A percentile compares a stretch with the other conserved stretches of the same genome.
phyloP scores from a whole-genome alignment of 2,888 invertebrate species.

The Cantharis rufa region DNA sequence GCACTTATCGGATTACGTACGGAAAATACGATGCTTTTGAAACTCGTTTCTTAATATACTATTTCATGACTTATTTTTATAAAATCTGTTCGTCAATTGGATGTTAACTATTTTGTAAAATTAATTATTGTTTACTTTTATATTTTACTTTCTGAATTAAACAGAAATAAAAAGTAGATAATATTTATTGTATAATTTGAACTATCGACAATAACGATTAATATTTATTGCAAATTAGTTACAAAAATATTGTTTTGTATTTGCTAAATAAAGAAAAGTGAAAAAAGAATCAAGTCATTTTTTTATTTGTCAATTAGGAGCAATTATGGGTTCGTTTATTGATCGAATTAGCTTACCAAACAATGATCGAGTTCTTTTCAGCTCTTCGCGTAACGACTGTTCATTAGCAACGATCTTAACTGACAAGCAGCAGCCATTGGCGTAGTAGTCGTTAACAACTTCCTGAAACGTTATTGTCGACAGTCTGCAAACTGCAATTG shows the following conservation, averaged over 20 bases:
- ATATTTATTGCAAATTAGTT: not conserved
- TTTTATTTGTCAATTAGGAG: not conserved
- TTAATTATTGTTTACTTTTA: not conserved
- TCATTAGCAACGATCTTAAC: conserved; percentile 24
- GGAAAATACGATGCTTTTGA: too few relatives aligned
- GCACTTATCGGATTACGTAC: too few relatives aligned
- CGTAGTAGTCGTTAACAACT: conserved; percentile 28
- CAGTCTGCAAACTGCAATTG: conserved; percentile 19
- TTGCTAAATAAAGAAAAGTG: not conserved
- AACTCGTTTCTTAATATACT: too few relatives aligned
- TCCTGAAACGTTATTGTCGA: conserved; percentile 22
- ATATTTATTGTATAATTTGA: not conserved
- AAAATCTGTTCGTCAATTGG: not conserved
- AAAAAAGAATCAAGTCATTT: not conserved
- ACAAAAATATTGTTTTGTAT: not conserved
- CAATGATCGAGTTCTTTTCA: not conserved
- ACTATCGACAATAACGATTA: not conserved
- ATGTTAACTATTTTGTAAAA: too few relatives aligned
- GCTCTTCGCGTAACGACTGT: conserved; percentile 12
- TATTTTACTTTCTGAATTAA: not conserved
- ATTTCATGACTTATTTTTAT: not conserved
- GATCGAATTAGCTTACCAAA: not conserved
- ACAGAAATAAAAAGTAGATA: not conserved
- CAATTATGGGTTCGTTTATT: not conserved
- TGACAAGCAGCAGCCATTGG: conserved; percentile 26